A percentile compares a stretch with the other conserved stretches of the same genome.
Conservation (phyloP, 2,888 invertebrate genomes). For the Conchocele bisecta region DNA sequence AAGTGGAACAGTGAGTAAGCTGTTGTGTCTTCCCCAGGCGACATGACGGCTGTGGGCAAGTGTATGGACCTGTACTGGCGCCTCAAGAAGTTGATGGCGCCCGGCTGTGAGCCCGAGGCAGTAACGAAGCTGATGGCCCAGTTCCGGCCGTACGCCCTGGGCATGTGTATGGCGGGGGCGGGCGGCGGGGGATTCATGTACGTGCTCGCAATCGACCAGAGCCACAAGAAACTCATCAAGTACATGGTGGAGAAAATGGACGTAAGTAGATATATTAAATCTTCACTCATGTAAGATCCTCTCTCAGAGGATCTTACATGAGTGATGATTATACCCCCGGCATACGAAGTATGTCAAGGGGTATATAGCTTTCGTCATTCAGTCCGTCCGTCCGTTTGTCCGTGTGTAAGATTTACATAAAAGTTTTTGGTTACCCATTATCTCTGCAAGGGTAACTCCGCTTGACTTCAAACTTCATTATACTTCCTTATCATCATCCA, state of each 20-base stretch:
- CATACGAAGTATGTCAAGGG: too few species aligned
- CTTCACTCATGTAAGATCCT: too few species aligned
- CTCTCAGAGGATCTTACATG: too few species aligned
- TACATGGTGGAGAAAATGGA: conserved; percentile 49
- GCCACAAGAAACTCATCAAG: conserved; percentile 40
- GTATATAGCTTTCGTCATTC: too few species aligned
- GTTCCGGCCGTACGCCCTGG: conserved; percentile 75
- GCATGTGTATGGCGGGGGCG: conserved; percentile 82
- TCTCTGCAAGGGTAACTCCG: too few species aligned
- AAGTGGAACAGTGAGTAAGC: too few species aligned
- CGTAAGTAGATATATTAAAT: conserved; percentile 35
- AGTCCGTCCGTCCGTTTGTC: too few species aligned
- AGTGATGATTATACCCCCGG: too few species aligned
- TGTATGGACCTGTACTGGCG: conserved; percentile 82
- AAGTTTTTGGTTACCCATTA: too few species aligned
- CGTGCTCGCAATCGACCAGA: conserved; percentile 76
- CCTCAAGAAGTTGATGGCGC: conserved; percentile 83
- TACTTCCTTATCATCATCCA: too few species aligned
- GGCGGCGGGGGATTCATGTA: conserved; percentile 83
- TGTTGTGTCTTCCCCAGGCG: conserved; percentile 66
- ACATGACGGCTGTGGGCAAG: conserved; percentile 78
- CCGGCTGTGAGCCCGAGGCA: conserved; percentile 82
- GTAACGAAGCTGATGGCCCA: conserved; percentile 78
- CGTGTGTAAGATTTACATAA: too few species aligned
- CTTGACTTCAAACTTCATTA: too few species aligned